Base-by-base conservation (phyloP, 2,888 invertebrate species). In the Stenchaetothrips biformis region DNA sequence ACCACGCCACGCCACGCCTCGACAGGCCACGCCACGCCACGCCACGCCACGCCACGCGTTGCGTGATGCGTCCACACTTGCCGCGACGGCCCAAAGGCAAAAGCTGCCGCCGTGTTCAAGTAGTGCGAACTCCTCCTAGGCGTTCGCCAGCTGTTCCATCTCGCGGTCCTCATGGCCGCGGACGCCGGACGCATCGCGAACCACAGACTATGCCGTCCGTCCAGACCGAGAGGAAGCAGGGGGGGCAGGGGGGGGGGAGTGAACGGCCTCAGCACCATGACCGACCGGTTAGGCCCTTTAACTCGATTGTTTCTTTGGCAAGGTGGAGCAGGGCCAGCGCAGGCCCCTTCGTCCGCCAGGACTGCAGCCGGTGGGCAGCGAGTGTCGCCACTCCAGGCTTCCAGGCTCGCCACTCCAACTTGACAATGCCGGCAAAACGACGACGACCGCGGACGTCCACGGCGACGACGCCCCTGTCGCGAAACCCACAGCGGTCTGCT, bases 261-360 rank as follows among this genome's bases (percentile, higher is more conserved):
- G 25, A 25, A 4, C 67, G 67, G 21, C 67, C 67, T 74, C 11
- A 25, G 21, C 25, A 25, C 67, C 21, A 25, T 74, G 67, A 74
- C 67, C 67, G 67, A 74, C 67, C 67, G 67, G 67, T 74, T 74
- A 74, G 67, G 67, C 25, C 67, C 67, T 74, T 74, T 74, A 74
- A 74, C 67, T 74, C 67, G 67, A 74, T 74, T 74, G 67, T 74
- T 74, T 25, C 67, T 74, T 74, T 74, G 21, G 67, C 25, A 25
- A 21, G 7, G 67, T 21, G 67, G 25, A 37, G 37, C 37, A 37
- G 37, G 37, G 2, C 37, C 37, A n/a, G 37, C 37, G n/a, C 37
- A 37, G 37, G 37, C 37, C n/a, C n/a, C n/a, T n/a, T n/a, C n/a
- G n/a, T n/a, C n/a, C n/a, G n/a, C n/a, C n/a, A n/a, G n/a, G n/a